Evolutionary conservation across 2,797 vertebrate genomes (phyloP), one percentile per base, ranked within the genome.

Genomic region (Schizothorax lantsangensis): DNA sequence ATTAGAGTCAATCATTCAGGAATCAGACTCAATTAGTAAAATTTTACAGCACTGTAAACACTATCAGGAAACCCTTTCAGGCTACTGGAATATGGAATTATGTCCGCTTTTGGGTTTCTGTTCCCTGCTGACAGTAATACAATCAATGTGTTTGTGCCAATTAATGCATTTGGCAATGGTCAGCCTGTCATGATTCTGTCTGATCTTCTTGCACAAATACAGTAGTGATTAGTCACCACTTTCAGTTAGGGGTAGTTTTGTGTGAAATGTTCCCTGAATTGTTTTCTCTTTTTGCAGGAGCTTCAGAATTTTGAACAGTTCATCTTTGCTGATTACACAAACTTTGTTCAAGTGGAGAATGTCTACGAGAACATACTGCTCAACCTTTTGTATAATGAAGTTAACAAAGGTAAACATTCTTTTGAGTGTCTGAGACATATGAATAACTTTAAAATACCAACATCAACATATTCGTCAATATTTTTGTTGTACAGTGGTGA

Each of bases 241-340:
- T 59, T 33, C 52, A 38, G 17, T 72, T 26, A 62, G 57, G 59
- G 30, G 66, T 52, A 21, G 1, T 38, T 38, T 74, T 74, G 4
- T 81, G 5, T 66, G 3, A 69, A 92, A 71, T 0, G 0, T 71
- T 86, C 21, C 11, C 14, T 21, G 4, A 40, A 33, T 9, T 47
- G 57, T 64, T 59, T 36, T 38, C 49, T 45, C 3, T 26, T 72
- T 86, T n/a, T n/a, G 15, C 59, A 98, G 97, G 96, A 98, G 91
- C 95, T 98, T 87, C 96, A 97, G 92, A 96, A 95, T 79, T 98
- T 96, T 0, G 97, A 98, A 88, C 96, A 98, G 91, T 97, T 95
- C 92, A 96, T 98, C 86, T 98, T 97, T 88, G 95, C 97, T 14
- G 97, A 98, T 92, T 97, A 97, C 89, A 96, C 95, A 79, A 95